Evolutionary conservation across 2,113 vertebrate species (phyloP), one percentile per base, ranked within the genome.

Genomic region (Clarias gariepinus): DNA sequence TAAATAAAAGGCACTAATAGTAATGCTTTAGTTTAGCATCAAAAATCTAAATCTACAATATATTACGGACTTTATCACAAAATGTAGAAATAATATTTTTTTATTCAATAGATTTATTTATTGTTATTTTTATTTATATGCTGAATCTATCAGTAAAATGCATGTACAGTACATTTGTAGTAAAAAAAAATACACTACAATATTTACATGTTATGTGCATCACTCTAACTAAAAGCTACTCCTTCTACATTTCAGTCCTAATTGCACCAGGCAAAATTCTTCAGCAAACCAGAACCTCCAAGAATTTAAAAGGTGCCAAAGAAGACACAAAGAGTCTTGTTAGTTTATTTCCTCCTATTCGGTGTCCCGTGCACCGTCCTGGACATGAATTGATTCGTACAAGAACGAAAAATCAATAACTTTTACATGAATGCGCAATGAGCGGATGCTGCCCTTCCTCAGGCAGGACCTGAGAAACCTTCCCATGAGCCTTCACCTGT

Each of bases 371-470:
- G 85, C 92, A 84, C 92, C 87, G 90, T 88, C 87, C 91, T 77
- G 86, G 90, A 93, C 89, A 92, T 76, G 76, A 91, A 94, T 94
- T 86, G 94, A 95, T 92, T 91, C 15, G 30, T 63, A 71, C 81
- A 91, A 89, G 92, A 90, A 90, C 88, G 88, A 86, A 57, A 89
- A 93, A 94, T 95, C 94, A 90, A 95, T 95, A 92, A 88, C 88
- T 93, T 94, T 94, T 92, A 94, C 91, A 93, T 93, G 91, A 94
- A 93, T 91, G 92, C 93, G 92, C 89, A 91, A 90, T 89, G 91
- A 94, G 94, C 92, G 93, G 90, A 92, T 94, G 93, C 57, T 88
- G 81, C 80, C 77, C 71, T 89, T 86, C 66, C 36, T 57, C 60
- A 68, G 85, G 58, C 74, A 71, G 52, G 58, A 69, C 71, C 83